Evolutionary conservation across 1,140 invertebrate species (phyloP).

Genomic region (Brachionus paranguensis): DNA sequence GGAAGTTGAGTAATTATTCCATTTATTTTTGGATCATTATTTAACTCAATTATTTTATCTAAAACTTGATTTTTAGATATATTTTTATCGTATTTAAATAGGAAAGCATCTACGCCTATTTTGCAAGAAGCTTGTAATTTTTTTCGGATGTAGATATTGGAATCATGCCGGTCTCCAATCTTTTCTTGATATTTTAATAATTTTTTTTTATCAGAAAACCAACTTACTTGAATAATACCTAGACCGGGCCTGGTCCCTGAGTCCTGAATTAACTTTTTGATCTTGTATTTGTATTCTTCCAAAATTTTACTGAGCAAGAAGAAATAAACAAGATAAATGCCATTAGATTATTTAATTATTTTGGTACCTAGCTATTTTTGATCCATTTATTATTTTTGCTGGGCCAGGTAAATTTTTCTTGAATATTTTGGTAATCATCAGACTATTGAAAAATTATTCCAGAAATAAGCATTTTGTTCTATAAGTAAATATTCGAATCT

Average conservation of each 20-base stretch:
- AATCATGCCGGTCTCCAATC: conserved; percentile 89
- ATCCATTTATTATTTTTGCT: conserved; percentile 26
- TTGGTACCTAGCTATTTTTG: neutral
- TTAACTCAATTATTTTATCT: conserved; percentile 69
- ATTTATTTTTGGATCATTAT: conserved; percentile 75
- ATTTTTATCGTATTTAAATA: conserved; percentile 63
- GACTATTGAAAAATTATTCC: neutral
- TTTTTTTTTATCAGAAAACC: neutral
- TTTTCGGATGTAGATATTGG: conserved; percentile 97
- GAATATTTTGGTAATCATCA: neutral
- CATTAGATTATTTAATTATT: neutral
- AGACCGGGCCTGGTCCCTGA: neutral
- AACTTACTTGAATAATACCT: conserved; percentile 28
- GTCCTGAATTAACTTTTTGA: neutral
- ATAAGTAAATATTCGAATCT: neutral
- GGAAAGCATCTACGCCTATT: conserved; percentile 77
- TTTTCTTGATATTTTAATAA: neutral
- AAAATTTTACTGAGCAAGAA: neutral
- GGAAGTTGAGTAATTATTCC: conserved; percentile 93
- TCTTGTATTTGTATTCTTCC: conserved; percentile 20
- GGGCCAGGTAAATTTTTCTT: neutral
- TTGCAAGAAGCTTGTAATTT: conserved; percentile 86
- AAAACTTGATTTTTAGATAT: conserved; percentile 59
- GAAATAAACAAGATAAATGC: neutral
- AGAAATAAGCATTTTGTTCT: neutral